A percentile compares a stretch with the other conserved stretches of the same genome.
These are phyloP conservation scores for Cantharis flavilabris DNA, from an alignment of 2,888 invertebrate species.

Conservation along the genomic window DNA sequence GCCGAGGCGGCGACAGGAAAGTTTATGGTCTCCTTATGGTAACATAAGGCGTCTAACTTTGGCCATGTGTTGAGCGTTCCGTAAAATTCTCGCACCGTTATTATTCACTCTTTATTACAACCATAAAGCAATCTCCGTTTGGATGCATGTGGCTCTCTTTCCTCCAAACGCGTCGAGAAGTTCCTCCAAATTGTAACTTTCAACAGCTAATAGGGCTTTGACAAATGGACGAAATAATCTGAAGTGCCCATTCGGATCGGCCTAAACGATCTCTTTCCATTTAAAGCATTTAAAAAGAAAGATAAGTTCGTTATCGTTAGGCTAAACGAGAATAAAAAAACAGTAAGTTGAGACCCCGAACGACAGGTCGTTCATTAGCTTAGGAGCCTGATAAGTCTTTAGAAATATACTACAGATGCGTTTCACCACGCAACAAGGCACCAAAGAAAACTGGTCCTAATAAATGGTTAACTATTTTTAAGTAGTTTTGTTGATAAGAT, in stretches of 20 bases:
- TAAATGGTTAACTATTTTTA: slow-evolving; percentile 36
- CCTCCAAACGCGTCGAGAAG: not conserved
- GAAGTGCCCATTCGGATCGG: slow-evolving; percentile 16
- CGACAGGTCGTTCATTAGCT: slow-evolving; percentile 40
- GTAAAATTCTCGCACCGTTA: slow-evolving; percentile 34
- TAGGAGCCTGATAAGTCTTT: slow-evolving; percentile 34
- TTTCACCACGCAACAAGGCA: not conserved
- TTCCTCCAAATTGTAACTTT: slow-evolving; percentile 14
- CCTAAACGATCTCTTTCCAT: slow-evolving; percentile 24
- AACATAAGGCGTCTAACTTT: slow-evolving; percentile 23
- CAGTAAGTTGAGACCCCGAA: slow-evolving; percentile 35
- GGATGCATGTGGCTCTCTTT: too few relatives aligned
- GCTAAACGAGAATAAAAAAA: slow-evolving; percentile 31
- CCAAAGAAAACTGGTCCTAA: slow-evolving; percentile 16
- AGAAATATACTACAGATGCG: slow-evolving; percentile 36
- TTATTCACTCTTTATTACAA: slow-evolving; percentile 40
- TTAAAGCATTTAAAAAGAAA: slow-evolving; percentile 27
- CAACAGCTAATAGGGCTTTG: slow-evolving; percentile 25
- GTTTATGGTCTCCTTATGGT: slow-evolving; percentile 41
- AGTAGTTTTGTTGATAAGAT: slow-evolving; percentile 33
- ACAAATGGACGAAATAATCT: slow-evolving; percentile 27
- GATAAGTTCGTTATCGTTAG: slow-evolving; percentile 36
- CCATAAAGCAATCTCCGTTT: slow-evolving; percentile 34
- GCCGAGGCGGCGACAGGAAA: slow-evolving; percentile 39
- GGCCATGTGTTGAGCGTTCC: slow-evolving; percentile 28